A percentile compares a stretch with the other conserved stretches of the same genome.
Evolutionary conservation across 2,113 vertebrate genomes (phyloP).

Genomic region (Ciconia boyciana): DNA sequence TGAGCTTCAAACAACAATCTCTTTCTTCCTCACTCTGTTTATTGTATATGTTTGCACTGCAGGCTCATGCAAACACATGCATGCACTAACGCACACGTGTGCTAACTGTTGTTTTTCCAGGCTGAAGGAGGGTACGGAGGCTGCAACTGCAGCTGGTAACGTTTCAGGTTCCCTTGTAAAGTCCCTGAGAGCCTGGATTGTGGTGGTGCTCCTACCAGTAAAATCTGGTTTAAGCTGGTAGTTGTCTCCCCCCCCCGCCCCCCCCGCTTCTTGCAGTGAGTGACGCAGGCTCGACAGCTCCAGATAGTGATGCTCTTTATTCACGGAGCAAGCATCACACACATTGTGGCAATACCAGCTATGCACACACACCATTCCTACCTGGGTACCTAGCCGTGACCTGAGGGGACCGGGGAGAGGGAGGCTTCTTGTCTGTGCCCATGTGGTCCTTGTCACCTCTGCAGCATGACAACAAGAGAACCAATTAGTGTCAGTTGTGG

Average conservation of each 20-base stretch:
- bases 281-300: conserved; percentile 69
- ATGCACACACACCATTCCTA: background rate
- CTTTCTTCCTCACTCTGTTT: background rate
- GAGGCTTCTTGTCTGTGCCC: background rate
- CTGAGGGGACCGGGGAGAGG: background rate
- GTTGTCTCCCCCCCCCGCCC: background rate
- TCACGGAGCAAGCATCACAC: conserved; percentile 24
- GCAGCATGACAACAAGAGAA: background rate
- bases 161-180: conserved; percentile 49
- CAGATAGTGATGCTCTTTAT: conserved; percentile 67
- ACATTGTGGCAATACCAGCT: background rate
- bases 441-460: conserved; percentile 30
- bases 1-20: conserved; percentile 2
- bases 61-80: conserved; percentile 15
- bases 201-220: conserved; percentile 66
- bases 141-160: conserved; percentile 6
- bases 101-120: conserved; percentile 31
- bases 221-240: conserved; percentile 71
- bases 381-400: conserved; percentile 1
- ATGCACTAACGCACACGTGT: background rate
- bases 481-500: conserved; percentile 43
- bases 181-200: conserved; percentile 40
- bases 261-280: conserved; percentile 51
- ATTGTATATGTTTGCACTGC: background rate
- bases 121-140: background rate